Evolutionary conservation across 2,888 invertebrate genomes (phyloP).

Genomic region (Tetragonisca angustula): DNA sequence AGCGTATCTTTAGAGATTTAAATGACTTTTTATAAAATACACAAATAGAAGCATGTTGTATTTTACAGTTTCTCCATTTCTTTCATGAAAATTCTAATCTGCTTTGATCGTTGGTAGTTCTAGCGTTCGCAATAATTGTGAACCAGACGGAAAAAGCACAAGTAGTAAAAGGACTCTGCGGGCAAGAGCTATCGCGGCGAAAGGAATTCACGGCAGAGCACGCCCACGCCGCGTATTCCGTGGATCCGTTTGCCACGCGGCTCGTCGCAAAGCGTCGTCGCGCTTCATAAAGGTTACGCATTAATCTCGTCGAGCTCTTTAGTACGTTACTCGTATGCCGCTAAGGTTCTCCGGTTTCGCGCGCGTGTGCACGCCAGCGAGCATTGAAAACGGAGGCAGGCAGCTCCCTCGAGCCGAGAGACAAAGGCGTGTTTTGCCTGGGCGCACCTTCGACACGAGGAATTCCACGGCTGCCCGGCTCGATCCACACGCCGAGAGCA

Average conservation of each 20-base stretch:
- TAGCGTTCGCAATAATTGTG: too few species aligned
- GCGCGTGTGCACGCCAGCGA: slow-evolving; percentile 49
- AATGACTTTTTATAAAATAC: too few species aligned
- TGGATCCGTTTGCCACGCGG: neutral
- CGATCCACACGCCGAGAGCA: slow-evolving; percentile 40
- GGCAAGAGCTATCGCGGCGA: neutral
- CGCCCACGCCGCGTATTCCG: slow-evolving; percentile 58
- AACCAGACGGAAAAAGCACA: too few species aligned
- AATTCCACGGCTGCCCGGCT: slow-evolving; percentile 60
- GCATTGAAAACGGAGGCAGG: slow-evolving; percentile 67
- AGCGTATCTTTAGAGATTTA: too few species aligned
- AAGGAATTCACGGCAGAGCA: slow-evolving; percentile 32
- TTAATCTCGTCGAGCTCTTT: slow-evolving; percentile 55
- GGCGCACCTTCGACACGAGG: slow-evolving; percentile 78
- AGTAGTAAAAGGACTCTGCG: neutral
- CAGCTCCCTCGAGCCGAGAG: slow-evolving; percentile 56
- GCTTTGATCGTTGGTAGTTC: too few species aligned
- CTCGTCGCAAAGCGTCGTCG: slow-evolving; percentile 43
- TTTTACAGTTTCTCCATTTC: too few species aligned
- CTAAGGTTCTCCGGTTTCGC: slow-evolving; percentile 65
- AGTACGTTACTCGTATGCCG: slow-evolving; percentile 67
- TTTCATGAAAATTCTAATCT: too few species aligned
- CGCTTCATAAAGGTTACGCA: slow-evolving; percentile 74
- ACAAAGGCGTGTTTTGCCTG: slow-evolving; percentile 76
- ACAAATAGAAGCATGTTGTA: too few species aligned